Conservation (phyloP, 2,797 vertebrate genomes). For the Spea hammondii region DNA sequence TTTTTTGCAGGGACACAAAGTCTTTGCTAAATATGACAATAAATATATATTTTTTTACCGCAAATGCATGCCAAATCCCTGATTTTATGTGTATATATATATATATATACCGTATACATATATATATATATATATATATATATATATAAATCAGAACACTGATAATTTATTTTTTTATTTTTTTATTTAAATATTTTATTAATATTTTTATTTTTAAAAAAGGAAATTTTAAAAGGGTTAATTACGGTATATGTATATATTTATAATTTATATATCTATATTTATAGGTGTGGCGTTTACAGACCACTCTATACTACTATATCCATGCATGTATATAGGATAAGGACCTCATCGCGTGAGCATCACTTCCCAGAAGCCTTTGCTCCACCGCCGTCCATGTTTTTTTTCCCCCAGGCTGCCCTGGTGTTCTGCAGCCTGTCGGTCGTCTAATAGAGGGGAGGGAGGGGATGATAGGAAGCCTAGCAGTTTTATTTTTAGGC, state of each 20-base stretch:
- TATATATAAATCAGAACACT: neutral
- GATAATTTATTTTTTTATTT: too few species aligned
- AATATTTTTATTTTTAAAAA: too few species aligned
- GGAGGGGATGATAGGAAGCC: slow-evolving; percentile 48
- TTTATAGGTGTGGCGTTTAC: too few species aligned
- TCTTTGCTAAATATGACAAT: too few species aligned
- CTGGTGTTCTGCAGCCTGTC: slow-evolving; percentile 11
- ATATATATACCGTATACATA: neutral
- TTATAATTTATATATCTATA: too few species aligned
- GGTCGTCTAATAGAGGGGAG: neutral
- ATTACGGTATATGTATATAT: too few species aligned
- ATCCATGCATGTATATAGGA: too few species aligned
- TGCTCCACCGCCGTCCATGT: neutral
- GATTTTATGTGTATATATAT: neutral
- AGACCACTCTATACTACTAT: too few species aligned
- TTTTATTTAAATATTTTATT: too few species aligned
- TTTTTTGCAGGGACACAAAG: neutral
- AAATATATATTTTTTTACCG: too few species aligned
- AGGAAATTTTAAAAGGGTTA: too few species aligned
- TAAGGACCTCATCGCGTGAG: too few species aligned
- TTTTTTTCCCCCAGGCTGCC: neutral
- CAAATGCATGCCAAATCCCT: neutral
- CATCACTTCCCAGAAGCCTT: slow-evolving; percentile 32
- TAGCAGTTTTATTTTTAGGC: slow-evolving; percentile 76
- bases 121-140: neutral